A percentile compares a stretch with the other conserved stretches of the same genome.
Evolutionary conservation across 1,140 invertebrate species (phyloP).

Genomic region (Zaprionus inermis): DNA sequence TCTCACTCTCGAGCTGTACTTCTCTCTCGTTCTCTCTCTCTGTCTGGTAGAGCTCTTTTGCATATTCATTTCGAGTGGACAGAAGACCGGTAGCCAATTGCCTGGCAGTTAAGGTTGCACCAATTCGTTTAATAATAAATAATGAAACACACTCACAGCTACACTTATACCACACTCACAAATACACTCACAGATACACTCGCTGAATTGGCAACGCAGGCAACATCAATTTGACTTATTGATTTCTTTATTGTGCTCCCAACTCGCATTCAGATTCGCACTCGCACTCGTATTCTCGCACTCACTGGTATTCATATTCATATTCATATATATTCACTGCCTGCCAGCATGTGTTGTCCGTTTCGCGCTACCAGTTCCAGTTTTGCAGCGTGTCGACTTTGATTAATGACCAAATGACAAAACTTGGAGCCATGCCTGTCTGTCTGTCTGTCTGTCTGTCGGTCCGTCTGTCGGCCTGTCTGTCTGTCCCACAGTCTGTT

Average conservation of each 20-base stretch:
- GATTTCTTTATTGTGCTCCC: slow-evolving; percentile 67
- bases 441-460: slow-evolving; percentile 3
- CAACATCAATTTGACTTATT: slow-evolving; percentile 63
- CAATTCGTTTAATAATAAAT: slow-evolving; percentile 83
- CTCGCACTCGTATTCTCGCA: not conserved
- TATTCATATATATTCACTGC: not conserved
- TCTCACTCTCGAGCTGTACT: not conserved
- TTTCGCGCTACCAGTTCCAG: slow-evolving; percentile 3
- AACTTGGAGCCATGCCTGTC: not conserved
- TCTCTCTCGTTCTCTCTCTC: slow-evolving; percentile 11
- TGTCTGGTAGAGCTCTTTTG: slow-evolving; percentile 53
- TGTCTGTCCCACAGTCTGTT: not conserved
- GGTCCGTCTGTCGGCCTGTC: not conserved
- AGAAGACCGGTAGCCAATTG: slow-evolving; percentile 81
- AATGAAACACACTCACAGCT: slow-evolving; percentile 59
- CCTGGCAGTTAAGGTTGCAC: slow-evolving; percentile 80
- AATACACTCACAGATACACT: not conserved
- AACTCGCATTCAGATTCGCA: not conserved
- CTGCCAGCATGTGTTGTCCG: slow-evolving; percentile 8
- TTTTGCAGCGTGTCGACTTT: slow-evolving; percentile 48
- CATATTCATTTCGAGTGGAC: slow-evolving; percentile 70
- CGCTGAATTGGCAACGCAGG: not conserved
- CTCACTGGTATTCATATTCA: not conserved
- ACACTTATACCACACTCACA: not conserved
- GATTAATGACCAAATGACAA: slow-evolving; percentile 52